Percentiles rank a stretch among this genome's conserved stretches.
phyloP scores from a whole-genome alignment of 2,888 invertebrate genomes.

The Phasia obesa region DNA sequence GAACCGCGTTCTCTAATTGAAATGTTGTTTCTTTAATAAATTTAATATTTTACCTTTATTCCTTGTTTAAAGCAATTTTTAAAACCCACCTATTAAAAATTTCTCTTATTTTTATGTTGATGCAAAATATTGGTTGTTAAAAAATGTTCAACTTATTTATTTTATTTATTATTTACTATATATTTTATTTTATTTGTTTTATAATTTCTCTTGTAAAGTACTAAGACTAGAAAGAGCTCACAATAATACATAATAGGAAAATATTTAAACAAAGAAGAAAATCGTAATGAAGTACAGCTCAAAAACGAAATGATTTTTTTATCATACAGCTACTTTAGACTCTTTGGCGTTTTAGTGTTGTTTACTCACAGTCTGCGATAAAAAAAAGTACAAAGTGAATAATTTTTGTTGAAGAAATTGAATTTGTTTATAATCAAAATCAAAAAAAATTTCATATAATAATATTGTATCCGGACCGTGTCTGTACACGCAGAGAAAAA shows the following conservation, averaged over 20 bases:
- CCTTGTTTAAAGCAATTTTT: too few relatives aligned
- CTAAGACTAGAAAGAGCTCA: slow-evolving; percentile 9
- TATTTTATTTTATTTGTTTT: too few relatives aligned
- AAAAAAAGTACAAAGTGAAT: too few relatives aligned
- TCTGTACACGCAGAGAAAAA: too few relatives aligned
- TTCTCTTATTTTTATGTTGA: not conserved
- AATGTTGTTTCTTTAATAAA: too few relatives aligned
- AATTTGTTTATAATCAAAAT: too few relatives aligned
- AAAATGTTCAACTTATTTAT: not conserved
- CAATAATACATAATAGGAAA: not conserved
- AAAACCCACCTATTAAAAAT: not conserved
- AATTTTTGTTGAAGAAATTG: too few relatives aligned
- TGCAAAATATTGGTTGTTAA: not conserved
- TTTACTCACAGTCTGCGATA: not conserved
- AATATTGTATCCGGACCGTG: too few relatives aligned
- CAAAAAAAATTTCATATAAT: too few relatives aligned
- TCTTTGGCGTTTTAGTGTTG: slow-evolving; percentile 40
- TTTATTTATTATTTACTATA: too few relatives aligned
- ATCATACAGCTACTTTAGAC: slow-evolving; percentile 51
- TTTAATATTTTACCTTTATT: too few relatives aligned
- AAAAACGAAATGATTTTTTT: slow-evolving; percentile 35
- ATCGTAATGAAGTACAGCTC: slow-evolving; percentile 31
- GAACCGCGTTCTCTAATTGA: too few relatives aligned
- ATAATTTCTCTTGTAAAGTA: not conserved
- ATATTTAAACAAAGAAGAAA: not conserved